Conservation (phyloP, 2,888 invertebrate genomes). For the Drosophila percnosoma region DNA sequence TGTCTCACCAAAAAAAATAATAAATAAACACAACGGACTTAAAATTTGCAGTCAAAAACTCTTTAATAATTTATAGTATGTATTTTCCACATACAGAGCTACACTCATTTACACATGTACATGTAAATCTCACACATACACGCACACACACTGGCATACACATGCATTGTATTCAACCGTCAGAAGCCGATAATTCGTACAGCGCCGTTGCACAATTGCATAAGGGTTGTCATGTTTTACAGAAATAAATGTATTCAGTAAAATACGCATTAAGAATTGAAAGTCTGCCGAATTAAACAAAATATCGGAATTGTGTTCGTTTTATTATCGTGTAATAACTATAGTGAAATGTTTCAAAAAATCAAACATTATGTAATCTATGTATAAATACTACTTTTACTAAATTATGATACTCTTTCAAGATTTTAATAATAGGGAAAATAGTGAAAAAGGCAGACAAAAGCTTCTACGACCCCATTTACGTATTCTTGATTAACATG, state of each 20-base stretch:
- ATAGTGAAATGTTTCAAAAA: not conserved
- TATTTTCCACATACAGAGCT: conserved; percentile 70
- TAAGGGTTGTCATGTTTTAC: not conserved
- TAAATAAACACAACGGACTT: conserved; percentile 70
- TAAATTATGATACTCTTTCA: not conserved
- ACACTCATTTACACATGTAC: conserved; percentile 61
- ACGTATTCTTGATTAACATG: not conserved
- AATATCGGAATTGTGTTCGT: not conserved
- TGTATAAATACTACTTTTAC: not conserved
- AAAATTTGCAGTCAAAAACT: conserved; percentile 60
- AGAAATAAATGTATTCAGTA: not conserved
- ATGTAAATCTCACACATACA: conserved; percentile 39
- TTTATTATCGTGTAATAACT: not conserved
- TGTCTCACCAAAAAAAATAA: conserved; percentile 73
- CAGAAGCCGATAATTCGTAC: not conserved
- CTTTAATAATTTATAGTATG: conserved; percentile 64
- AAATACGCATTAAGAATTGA: not conserved
- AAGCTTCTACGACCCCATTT: not conserved
- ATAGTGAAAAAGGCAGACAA: not conserved
- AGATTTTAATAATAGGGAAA: not conserved
- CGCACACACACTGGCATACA: conserved; percentile 16
- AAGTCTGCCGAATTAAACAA: not conserved
- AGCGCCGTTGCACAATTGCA: not conserved
- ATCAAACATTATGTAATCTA: not conserved
- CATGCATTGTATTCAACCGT: not conserved